Base-by-base conservation (phyloP, 2,888 invertebrate species). In the Mythimna loreyi region DNA sequence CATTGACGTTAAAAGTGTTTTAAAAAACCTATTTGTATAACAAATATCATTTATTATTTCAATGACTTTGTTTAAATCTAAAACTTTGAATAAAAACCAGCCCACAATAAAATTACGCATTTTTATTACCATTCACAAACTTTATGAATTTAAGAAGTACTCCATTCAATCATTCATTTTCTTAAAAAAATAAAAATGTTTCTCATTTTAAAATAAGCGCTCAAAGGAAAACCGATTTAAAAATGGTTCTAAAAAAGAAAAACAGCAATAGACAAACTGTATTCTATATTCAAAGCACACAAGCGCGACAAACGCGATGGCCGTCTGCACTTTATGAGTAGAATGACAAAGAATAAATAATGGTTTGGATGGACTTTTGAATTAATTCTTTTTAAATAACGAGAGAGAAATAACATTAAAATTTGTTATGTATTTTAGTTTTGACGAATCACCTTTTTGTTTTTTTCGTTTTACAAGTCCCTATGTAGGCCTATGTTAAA, bases 211-310 rank as follows among this genome's bases (percentile, higher is more conserved):
- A 70, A 52, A 45, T 13, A 65, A 56, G 36, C 36, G 16, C 36
- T 30, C 23, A 40, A 67, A 40, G 11, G 21, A 50, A 65, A 65
- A 45, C 21, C n/a, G 7, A 7, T 49, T 11, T 33, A n/a, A 25
- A 25, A 56, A 47, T 2, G 4, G 7, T 16, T 16, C 11, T 30
- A 2, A 25, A n/a, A 36, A 52, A 43, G 40, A 40, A 30, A 45
- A 68, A 55, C 5, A 57, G 23, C 50, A 36, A 36, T 56, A n/a
- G 50, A 45, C 52, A 56, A 23, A 21, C 11, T 56, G 40, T 74
- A 40, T 57, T 72, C 36, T 52, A 36, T 66, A 74, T 67, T 67
- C 52, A 53, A 75, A 67, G 30, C 52, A 67, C 30, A 67, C 52
- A 19, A 58, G 45, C 19, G 13, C 19, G 21, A 67, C 30, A 75